Evolutionary conservation across 1,140 invertebrate species (phyloP).

Genomic region (Tetragonula clypearis): DNA sequence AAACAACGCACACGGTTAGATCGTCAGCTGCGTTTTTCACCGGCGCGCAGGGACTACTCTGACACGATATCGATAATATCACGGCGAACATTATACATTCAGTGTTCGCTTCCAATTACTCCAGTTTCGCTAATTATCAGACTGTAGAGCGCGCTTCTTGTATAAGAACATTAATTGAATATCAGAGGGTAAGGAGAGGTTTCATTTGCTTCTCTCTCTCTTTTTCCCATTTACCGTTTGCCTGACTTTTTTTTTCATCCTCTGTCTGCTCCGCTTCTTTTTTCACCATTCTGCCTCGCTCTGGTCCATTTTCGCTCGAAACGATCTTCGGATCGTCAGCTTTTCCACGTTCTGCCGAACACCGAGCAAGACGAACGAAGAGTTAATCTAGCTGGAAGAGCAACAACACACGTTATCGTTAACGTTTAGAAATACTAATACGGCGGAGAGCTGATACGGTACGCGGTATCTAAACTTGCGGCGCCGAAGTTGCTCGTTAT

Average conservation of each 20-base stretch:
- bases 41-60: neutral
- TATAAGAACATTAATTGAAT: conserved; percentile 32
- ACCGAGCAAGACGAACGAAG: neutral
- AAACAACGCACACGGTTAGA: neutral
- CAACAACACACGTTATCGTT: conserved; percentile 21
- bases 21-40: neutral
- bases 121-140: conserved; percentile 29
- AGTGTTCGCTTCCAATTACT: conserved; percentile 28
- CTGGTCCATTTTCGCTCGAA: neutral
- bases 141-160: neutral
- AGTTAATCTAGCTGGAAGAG: conserved; percentile 27
- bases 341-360: neutral
- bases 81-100: conserved; percentile 9
- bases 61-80: neutral
- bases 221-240: conserved; percentile 14
- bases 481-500: conserved; percentile 23
- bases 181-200: neutral
- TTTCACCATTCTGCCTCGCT: neutral
- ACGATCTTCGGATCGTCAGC: conserved; percentile 15
- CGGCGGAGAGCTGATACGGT: conserved; percentile 14
- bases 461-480: conserved; percentile 7
- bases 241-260: neutral
- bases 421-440: conserved; percentile 19
- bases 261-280: neutral
- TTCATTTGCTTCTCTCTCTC: neutral